phyloP scores from a whole-genome alignment of 2,797 vertebrate genomes.

The Linurgus olivaceus region DNA sequence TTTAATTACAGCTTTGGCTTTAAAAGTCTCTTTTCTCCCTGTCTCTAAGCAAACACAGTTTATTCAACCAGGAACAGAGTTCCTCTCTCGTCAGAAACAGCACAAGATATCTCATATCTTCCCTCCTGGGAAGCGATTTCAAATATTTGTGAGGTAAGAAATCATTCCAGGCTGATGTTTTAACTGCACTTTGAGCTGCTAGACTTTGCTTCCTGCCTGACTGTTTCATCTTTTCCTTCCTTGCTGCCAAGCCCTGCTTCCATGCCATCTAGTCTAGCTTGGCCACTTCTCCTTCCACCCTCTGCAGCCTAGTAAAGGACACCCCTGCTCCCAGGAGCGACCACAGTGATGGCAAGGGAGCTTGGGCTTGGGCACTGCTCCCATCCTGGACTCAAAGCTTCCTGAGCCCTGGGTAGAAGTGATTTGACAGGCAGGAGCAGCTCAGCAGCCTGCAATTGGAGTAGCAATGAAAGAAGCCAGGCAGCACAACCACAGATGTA shows the following conservation, averaged over 20 bases:
- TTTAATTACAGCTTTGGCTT: slow-evolving; percentile 29
- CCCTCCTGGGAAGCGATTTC: neutral
- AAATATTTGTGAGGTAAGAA: neutral
- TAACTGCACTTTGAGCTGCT: neutral
- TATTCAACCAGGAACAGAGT: neutral
- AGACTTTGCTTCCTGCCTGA: neutral
- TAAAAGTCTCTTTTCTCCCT: neutral
- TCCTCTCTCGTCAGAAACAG: neutral
- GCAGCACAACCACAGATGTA: neutral
- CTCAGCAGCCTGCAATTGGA: neutral
- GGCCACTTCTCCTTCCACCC: neutral
- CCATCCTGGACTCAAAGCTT: neutral
- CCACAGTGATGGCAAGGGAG: fast-evolving
- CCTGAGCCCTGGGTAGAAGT: neutral
- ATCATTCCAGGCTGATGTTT: neutral
- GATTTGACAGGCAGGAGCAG: neutral
- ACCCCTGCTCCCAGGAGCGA: neutral
- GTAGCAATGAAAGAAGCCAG: neutral
- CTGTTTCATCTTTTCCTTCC: neutral
- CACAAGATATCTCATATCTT: neutral
- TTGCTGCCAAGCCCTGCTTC: neutral
- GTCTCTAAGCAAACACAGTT: neutral
- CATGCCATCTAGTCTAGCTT: neutral
- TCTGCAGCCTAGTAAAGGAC: neutral
- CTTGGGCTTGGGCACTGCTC: neutral